Evolutionary conservation across 2,113 vertebrate species (phyloP), one percentile per base, ranked within the genome.

Genomic region (Pachypanchax playfairii): DNA sequence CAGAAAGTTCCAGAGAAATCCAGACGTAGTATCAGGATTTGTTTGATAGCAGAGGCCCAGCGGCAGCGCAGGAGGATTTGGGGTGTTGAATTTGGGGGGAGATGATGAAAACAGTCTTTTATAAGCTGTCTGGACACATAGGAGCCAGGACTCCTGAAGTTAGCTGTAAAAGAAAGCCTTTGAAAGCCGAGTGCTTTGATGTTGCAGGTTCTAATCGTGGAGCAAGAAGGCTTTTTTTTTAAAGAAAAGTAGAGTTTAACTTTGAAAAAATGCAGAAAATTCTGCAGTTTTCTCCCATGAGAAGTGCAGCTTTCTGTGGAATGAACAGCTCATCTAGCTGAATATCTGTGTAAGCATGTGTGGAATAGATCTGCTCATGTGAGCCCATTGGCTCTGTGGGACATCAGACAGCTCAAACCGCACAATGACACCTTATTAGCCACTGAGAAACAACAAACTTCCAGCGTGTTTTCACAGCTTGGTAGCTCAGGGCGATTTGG

Each of bases 391-490:
- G 69, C 70, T 79, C 77, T 58, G 67, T 24, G 67, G 83, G 82
- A 80, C 62, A 72, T 83, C 80, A 70, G 75, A 82, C 75, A 76
- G 63, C 68, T 80, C 65, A 31, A 12, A 78, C 75, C 7, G 13
- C 73, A 91, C 93, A 90, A 89, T 92, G 93, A 93, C 92, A 95
- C 94, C 92, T 86, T 93, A 85, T 93, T 94, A 94, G 93, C 93
- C 91, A 93, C 93, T 85, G 88, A 92, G 93, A 93, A 91, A 91
- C 94, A 92, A 94, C 78, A 96, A 94, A 95, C 92, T 86, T 86
- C 82, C n/a, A 57, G 88, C 52, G 70, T 96, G 94, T 98, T 98
- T 96, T 94, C 92, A 95, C 95, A 96, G 95, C 96, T 96, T 96
- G 91, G 75, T 91, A 59, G 69, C 64, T 91, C 91, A 88, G 92